These are phyloP conservation scores for Phallusia fumigata DNA, from an alignment of 23 tunicate species.

Conservation along the genomic window DNA sequence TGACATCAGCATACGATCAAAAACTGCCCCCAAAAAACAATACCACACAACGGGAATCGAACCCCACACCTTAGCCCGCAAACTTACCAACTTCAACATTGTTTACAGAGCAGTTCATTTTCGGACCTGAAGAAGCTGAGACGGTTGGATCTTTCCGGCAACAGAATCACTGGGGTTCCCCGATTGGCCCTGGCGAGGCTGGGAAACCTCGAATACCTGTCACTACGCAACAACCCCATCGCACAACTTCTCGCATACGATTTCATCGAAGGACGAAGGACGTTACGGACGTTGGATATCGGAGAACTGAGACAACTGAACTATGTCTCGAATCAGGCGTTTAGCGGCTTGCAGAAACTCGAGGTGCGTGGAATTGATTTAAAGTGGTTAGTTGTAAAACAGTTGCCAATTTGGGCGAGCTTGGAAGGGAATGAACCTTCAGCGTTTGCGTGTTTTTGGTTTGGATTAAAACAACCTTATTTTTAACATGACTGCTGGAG, in stretches of 20 bases:
- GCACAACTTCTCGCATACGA: slow-evolving; percentile 39
- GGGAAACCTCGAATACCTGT: slow-evolving; percentile 24
- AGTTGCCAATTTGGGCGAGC: too few relatives aligned
- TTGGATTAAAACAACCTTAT: too few relatives aligned
- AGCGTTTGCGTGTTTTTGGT: too few relatives aligned
- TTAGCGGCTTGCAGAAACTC: slow-evolving; percentile 36
- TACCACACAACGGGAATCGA: too few relatives aligned
- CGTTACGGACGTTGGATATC: slow-evolving; percentile 46
- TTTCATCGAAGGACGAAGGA: slow-evolving; percentile 24
- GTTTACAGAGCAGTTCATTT: slow-evolving; percentile 57
- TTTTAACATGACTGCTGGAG: too few relatives aligned
- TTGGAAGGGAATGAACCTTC: too few relatives aligned
- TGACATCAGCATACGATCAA: too few relatives aligned
- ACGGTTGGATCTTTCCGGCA: slow-evolving; percentile 52
- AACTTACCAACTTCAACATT: too few relatives aligned
- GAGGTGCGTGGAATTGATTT: too few relatives aligned
- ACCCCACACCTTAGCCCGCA: too few relatives aligned
- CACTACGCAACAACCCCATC: slow-evolving; percentile 67
- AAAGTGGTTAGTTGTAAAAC: too few relatives aligned
- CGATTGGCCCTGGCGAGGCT: slow-evolving; percentile 22
- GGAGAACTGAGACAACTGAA: slow-evolving; percentile 61
- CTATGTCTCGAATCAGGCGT: slow-evolving; percentile 39
- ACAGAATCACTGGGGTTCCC: slow-evolving; percentile 46
- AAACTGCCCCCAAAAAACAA: too few relatives aligned
- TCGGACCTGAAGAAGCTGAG: slow-evolving; percentile 31